Base-by-base conservation (phyloP, 1,140 invertebrate genomes). In the Bombus fervidus region DNA sequence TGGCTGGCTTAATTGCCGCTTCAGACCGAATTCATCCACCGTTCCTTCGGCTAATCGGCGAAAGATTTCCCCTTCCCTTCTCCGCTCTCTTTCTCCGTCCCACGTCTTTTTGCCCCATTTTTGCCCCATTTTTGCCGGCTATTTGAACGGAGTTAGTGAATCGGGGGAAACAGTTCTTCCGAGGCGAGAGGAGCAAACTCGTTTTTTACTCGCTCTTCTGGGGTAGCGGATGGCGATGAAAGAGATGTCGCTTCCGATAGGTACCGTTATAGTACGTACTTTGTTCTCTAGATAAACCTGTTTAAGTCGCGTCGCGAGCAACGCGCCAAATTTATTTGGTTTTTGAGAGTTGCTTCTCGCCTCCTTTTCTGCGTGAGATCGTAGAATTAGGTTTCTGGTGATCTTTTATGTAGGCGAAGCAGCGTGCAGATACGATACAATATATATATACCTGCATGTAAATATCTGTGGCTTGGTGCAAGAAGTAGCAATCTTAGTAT, bases 1-100 rank as follows among this genome's bases (percentile, higher is more conserved):
- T 64, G 68, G 83, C 73, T 85, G 83, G 83, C 83, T 85, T 85
- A 85, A 85, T 85, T 85, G 83, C 83, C 83, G 57, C 80, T 85
- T 85, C 83, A 73, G 76, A 80, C 31, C 57, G 77, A 80, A 85
- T 85, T 85, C 83, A 79, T 85, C 77, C 76, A 76, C 72, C 72
- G 25, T 59, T 59, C 28, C 28, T 62, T 62, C 28, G 59, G 28
- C 81, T 83, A 83, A 79, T 80, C 83, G 83, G 77, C n/a, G 41
- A 85, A 72, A 64, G 83, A 84, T 84, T 69, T 86, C 72, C 41
- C 28, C 39, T 37, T 59, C 34, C 25, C 6, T 22, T 25, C 22
- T 25, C 41, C 15, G 22, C 31, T 25, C 15, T 9, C 13, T 6
- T 1, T 18, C 15, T 13, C 47, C 18, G 39, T n/a, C n/a, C 53